Evolutionary conservation across 2,888 invertebrate species (phyloP).

Genomic region (Scrobipalpa costella): DNA sequence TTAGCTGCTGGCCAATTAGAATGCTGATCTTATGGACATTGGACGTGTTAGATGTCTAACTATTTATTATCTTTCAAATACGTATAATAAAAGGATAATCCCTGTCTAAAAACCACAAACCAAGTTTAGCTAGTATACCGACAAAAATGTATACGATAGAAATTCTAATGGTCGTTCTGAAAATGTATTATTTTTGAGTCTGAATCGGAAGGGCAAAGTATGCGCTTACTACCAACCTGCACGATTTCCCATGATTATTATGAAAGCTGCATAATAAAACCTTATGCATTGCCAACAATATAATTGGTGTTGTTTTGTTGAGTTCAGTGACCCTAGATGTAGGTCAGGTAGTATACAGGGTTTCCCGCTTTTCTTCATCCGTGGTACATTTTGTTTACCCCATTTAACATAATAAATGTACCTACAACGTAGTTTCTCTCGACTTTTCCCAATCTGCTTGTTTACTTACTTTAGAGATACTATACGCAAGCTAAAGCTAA

Average conservation of each 20-base stretch:
- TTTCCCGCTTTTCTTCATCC: constrained; percentile 48
- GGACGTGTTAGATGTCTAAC: not conserved
- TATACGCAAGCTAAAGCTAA: not conserved
- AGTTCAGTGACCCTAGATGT: constrained; percentile 11
- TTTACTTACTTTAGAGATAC: not conserved
- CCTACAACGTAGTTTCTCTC: not conserved
- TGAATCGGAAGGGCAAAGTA: too few relatives aligned
- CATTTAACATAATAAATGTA: constrained; percentile 9
- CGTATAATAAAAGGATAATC: not conserved
- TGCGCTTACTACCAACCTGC: too few relatives aligned
- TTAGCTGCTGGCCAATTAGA: not conserved
- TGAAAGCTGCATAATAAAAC: not conserved
- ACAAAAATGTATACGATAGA: too few relatives aligned
- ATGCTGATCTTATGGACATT: not conserved
- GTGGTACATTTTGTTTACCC: constrained; percentile 35
- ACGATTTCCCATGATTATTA: too few relatives aligned
- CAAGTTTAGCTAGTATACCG: too few relatives aligned
- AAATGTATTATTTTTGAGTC: too few relatives aligned
- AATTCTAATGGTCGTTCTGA: too few relatives aligned
- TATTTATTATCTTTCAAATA: not conserved
- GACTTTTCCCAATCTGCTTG: not conserved
- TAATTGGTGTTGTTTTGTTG: not conserved
- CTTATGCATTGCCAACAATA: not conserved
- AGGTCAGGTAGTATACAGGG: constrained; percentile 18
- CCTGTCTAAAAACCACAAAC: too few relatives aligned